phyloP scores from a whole-genome alignment of 2,888 invertebrate genomes.

The Anthrax anthrax region DNA sequence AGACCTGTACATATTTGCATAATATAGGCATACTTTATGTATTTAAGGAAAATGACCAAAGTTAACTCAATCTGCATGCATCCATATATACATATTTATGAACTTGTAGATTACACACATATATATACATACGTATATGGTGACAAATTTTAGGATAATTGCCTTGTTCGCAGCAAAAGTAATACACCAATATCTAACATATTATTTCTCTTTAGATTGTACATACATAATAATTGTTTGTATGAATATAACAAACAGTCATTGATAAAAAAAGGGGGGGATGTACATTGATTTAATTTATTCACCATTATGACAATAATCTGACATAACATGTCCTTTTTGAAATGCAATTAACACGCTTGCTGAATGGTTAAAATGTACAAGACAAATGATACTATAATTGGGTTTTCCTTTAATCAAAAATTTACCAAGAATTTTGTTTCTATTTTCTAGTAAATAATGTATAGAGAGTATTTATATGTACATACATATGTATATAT shows the following conservation, averaged over 20 bases:
- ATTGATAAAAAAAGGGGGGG: too few relatives aligned
- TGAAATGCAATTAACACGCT: not conserved
- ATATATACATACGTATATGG: not conserved
- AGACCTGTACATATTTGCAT: too few relatives aligned
- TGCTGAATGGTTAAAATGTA: not conserved
- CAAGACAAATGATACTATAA: not conserved
- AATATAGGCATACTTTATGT: too few relatives aligned
- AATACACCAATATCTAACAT: not conserved
- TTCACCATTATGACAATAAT: constrained; percentile 8
- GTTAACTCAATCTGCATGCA: too few relatives aligned
- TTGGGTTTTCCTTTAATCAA: not conserved
- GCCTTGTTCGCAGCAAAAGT: constrained; percentile 6
- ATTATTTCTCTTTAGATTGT: not conserved
- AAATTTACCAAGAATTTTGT: not conserved
- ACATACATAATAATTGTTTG: too few relatives aligned
- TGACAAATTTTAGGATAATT: constrained; percentile 1
- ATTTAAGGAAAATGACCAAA: too few relatives aligned
- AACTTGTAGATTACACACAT: not conserved
- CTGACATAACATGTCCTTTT: constrained; percentile 2
- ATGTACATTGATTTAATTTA: constrained; percentile 7
- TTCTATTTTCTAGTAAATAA: too few relatives aligned
- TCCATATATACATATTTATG: too few relatives aligned
- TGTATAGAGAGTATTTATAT: too few relatives aligned
- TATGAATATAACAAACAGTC: not conserved
- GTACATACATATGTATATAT: too few relatives aligned